Conservation (phyloP, 2,113 vertebrate species). For the Silurus asotus region DNA sequence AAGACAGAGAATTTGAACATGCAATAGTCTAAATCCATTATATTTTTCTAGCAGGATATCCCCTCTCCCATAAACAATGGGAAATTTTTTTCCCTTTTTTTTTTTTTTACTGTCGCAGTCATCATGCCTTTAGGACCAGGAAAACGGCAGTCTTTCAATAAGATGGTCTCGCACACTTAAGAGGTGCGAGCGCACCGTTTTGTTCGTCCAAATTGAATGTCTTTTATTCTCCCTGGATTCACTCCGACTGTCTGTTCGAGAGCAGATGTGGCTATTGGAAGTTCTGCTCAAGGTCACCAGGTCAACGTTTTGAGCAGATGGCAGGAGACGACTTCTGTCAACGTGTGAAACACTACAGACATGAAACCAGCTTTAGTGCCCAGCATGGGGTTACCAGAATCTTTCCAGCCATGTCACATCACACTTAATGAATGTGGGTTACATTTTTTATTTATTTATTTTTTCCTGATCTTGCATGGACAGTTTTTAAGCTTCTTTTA, state of each 20-base stretch:
- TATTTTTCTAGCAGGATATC: neutral
- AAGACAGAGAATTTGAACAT: neutral
- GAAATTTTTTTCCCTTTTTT: too few relatives aligned
- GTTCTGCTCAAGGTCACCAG: slow-evolving; percentile 49
- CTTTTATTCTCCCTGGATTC: slow-evolving; percentile 19
- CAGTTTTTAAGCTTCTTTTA: neutral
- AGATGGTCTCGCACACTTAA: neutral
- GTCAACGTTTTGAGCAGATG: slow-evolving; percentile 60
- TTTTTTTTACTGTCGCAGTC: neutral
- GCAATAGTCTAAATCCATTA: neutral
- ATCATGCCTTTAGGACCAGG: slow-evolving; percentile 21
- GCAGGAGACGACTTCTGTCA: slow-evolving; percentile 59
- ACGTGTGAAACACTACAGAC: slow-evolving; percentile 49
- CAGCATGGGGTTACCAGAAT: slow-evolving; percentile 29
- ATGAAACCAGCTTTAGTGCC: slow-evolving; percentile 47
- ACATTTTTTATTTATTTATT: too few relatives aligned
- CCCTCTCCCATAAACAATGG: slow-evolving; percentile 22
- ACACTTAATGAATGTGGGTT: slow-evolving; percentile 34
- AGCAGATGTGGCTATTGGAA: slow-evolving; percentile 57
- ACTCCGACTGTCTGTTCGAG: slow-evolving; percentile 18
- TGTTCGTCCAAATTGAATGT: neutral
- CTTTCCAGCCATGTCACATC: slow-evolving; percentile 44
- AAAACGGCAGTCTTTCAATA: slow-evolving; percentile 21
- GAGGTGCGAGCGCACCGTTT: slow-evolving; percentile 17
- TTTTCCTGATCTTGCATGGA: neutral